These are phyloP conservation scores for Macrocentrus cingulum DNA, from an alignment of 1,140 invertebrate species.

Conservation along the genomic window DNA sequence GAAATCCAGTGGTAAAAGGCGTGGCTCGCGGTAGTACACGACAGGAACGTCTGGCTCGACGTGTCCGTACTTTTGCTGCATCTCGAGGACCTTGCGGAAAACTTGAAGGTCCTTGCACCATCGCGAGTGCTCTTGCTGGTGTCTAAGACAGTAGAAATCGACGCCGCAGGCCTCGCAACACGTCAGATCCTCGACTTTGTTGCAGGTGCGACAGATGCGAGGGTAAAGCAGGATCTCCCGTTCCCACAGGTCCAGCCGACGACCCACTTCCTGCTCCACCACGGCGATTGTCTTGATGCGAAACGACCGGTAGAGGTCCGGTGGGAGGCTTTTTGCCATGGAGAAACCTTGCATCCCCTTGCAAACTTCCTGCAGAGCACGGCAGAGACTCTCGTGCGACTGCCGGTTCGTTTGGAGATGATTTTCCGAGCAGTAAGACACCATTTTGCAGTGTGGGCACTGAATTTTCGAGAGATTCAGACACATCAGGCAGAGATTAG, in stretches of 20 bases:
- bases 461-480: constrained; percentile 34
- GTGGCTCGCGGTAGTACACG: constrained; percentile 28
- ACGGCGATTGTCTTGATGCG: constrained; percentile 65
- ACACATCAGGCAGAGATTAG: constrained; percentile 54
- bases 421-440: constrained; percentile 58
- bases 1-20: constrained; percentile 54
- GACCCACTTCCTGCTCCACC: constrained; percentile 62
- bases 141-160: constrained; percentile 47
- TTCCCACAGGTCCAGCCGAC: constrained; percentile 65
- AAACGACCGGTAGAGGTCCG: constrained; percentile 64
- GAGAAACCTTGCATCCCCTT: constrained; percentile 48
- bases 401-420: constrained; percentile 55
- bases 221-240: constrained; percentile 71
- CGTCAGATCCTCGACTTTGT: constrained; percentile 58
- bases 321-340: constrained; percentile 58
- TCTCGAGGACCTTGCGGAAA: constrained; percentile 40
- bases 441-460: constrained; percentile 59
- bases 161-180: constrained; percentile 64
- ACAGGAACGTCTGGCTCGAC: constrained; percentile 62
- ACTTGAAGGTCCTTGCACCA: constrained; percentile 52
- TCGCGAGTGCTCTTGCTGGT: constrained; percentile 38
- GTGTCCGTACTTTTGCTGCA: constrained; percentile 55
- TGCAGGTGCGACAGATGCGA: constrained; percentile 61
- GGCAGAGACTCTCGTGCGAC: constrained; percentile 58
- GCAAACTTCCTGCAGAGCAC: constrained; percentile 36